phyloP scores from a whole-genome alignment of 2,888 invertebrate genomes.

The Synanthedon andrenaeformis region DNA sequence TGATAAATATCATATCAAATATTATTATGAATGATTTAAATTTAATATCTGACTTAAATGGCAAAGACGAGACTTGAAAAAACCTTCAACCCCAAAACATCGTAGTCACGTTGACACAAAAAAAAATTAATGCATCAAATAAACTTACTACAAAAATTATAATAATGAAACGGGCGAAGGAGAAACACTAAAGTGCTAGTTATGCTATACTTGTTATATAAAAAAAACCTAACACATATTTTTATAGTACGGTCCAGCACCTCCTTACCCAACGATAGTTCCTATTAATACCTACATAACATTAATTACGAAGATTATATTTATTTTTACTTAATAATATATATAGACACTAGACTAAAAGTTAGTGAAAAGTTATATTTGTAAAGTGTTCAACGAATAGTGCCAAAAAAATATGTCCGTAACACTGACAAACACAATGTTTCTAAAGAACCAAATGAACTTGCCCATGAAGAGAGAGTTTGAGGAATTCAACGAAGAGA shows the following conservation, averaged over 20 bases:
- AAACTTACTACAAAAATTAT: too few species aligned
- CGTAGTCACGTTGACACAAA: too few species aligned
- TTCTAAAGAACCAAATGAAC: constrained; percentile 52
- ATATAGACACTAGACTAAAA: constrained; percentile 24
- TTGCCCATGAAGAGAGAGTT: constrained; percentile 60
- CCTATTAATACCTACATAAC: constrained; percentile 67
- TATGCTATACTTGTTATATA: too few species aligned
- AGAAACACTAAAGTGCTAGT: neutral
- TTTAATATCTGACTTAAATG: too few species aligned
- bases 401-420: constrained; percentile 46
- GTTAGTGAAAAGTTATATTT: constrained; percentile 10
- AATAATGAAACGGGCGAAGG: constrained; percentile 25
- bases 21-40: too few species aligned
- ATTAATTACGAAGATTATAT: constrained; percentile 56
- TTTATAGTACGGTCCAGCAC: constrained; percentile 49
- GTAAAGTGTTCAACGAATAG: constrained; percentile 10
- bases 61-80: too few species aligned
- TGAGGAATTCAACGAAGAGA: constrained; percentile 42
- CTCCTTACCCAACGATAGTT: constrained; percentile 71
- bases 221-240: neutral
- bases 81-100: too few species aligned
- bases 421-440: constrained; percentile 47
- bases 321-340: constrained; percentile 53
- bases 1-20: too few species aligned
- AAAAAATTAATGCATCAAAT: too few species aligned